Conservation (phyloP, 2,888 invertebrate species). For the Zeuzera pyrina region DNA sequence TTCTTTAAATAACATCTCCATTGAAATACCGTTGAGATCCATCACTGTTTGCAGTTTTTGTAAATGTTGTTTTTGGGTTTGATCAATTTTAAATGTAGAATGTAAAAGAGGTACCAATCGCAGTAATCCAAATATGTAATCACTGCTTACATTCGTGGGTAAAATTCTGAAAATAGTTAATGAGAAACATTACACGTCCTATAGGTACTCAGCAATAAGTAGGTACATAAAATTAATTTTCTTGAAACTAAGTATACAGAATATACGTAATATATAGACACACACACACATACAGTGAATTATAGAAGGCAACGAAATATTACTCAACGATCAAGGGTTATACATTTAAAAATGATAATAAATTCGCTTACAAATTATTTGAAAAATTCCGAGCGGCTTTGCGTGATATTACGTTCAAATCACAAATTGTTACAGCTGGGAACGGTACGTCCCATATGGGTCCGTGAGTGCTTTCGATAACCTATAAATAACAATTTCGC, state of each 20-base stretch:
- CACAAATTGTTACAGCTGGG: conserved; percentile 77
- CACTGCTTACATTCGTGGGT: conserved; percentile 38
- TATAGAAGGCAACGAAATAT: too few species aligned
- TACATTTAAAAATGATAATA: too few species aligned
- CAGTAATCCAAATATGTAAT: conserved; percentile 39
- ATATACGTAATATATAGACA: too few species aligned
- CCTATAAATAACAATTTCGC: too few species aligned
- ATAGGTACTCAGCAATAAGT: too few species aligned
- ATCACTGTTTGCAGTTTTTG: conserved; percentile 37
- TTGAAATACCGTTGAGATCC: conserved; percentile 41
- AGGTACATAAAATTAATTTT: too few species aligned
- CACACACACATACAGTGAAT: too few species aligned
- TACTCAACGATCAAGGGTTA: too few species aligned
- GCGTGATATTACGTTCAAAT: conserved; percentile 72
- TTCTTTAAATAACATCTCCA: conserved; percentile 30
- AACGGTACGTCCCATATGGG: conserved; percentile 79
- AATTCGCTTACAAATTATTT: conserved; percentile 60
- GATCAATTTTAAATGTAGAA: conserved; percentile 24
- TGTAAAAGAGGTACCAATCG: conserved; percentile 41
- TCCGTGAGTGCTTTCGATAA: conserved; percentile 74
- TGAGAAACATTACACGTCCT: background rate
- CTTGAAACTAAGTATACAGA: too few species aligned
- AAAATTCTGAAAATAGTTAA: conserved; percentile 25
- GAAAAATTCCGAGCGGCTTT: conserved; percentile 53
- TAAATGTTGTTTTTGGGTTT: conserved; percentile 29